Evolutionary conservation across 2,797 vertebrate genomes (phyloP).

Genomic region (Xenopus petersii): DNA sequence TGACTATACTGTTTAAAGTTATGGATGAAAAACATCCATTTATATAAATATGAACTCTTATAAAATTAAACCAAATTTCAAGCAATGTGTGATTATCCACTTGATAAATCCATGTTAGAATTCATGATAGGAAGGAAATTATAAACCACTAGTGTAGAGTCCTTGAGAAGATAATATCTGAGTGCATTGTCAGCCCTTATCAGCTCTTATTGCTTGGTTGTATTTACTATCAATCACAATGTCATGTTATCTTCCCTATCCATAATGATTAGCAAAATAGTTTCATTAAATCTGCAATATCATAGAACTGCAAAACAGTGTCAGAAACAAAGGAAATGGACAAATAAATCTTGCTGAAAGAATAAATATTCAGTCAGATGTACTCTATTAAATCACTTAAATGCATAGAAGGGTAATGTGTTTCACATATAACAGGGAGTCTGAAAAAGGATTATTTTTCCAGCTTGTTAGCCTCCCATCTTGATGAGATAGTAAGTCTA

Average conservation of each 20-base stretch:
- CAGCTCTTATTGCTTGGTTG: neutral
- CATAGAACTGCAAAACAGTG: neutral
- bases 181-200: constrained; percentile 4
- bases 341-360: neutral
- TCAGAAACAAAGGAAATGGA: neutral
- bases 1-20: neutral
- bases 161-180: constrained; percentile 15
- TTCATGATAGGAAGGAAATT: constrained; percentile 26
- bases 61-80: constrained; percentile 21
- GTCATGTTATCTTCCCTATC: neutral
- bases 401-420: constrained; percentile 15
- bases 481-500: constrained; percentile 32
- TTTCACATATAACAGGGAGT: constrained; percentile 17
- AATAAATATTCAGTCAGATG: neutral
- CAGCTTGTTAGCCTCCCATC: constrained; percentile 29
- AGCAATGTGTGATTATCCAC: constrained; percentile 33
- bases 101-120: constrained; percentile 24
- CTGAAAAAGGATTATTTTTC: constrained; percentile 38
- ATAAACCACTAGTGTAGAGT: constrained; percentile 4
- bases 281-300: constrained; percentile 1
- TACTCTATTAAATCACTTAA: neutral
- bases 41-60: constrained; percentile 15
- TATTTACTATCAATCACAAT: constrained; percentile 1
- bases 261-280: constrained; percentile 1
- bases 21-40: constrained; percentile 1